These are phyloP conservation scores for Strigamia transsilvanica DNA, from an alignment of 2,888 invertebrate species.

Conservation along the genomic window DNA sequence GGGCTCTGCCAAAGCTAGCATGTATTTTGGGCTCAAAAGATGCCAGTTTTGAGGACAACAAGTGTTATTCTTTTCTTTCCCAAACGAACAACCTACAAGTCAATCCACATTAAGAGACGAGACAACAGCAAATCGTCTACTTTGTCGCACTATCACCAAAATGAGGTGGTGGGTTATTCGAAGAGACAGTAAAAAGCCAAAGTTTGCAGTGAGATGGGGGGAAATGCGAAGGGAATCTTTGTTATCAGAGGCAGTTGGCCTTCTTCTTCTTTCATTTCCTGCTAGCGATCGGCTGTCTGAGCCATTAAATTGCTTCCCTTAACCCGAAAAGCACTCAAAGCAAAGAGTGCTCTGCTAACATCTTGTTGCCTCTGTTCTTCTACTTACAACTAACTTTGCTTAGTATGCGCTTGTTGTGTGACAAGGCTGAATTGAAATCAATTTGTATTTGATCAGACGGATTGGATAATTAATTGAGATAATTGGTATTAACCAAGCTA, in stretches of 20 bases:
- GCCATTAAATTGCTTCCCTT: constrained; percentile 34
- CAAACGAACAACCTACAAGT: neutral
- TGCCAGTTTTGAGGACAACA: neutral
- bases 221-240: constrained; percentile 19
- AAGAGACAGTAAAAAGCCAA: neutral
- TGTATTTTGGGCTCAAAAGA: no score
- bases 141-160: neutral
- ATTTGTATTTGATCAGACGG: neutral
- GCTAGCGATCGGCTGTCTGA: constrained; percentile 24
- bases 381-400: neutral
- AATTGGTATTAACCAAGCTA: neutral
- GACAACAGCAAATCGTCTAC: neutral
- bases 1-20: no score
- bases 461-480: constrained; percentile 10
- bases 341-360: constrained; percentile 8
- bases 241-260: constrained; percentile 38
- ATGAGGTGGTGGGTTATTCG: constrained; percentile 6
- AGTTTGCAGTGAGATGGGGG: neutral
- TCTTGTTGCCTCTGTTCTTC: constrained; percentile 23
- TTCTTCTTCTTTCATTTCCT: constrained; percentile 24
- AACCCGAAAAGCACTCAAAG: constrained; percentile 38
- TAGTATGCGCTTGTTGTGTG: neutral
- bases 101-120: constrained; percentile 9
- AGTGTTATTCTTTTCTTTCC: neutral
- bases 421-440: neutral